Evolutionary conservation across 1,140 invertebrate genomes (phyloP).

Genomic region (Drosophila kikkawai): DNA sequence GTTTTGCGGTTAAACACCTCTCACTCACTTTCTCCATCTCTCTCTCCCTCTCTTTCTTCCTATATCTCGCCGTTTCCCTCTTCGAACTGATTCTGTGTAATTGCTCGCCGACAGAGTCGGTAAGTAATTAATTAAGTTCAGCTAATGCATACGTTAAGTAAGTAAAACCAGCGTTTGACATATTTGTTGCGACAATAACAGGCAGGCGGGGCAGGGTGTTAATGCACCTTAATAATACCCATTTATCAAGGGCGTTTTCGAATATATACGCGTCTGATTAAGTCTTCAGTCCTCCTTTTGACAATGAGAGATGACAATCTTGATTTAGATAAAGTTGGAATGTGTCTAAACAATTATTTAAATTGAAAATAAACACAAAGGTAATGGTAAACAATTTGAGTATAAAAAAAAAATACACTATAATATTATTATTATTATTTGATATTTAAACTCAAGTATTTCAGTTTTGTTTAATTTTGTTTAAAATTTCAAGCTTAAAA

Average conservation of each 20-base stretch:
- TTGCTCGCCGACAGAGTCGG: constrained; percentile 21
- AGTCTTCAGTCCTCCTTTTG: constrained; percentile 3
- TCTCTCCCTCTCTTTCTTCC: neutral
- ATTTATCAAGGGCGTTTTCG: constrained; percentile 37
- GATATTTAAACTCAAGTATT: too few relatives aligned
- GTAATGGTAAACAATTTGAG: neutral
- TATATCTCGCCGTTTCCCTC: neutral
- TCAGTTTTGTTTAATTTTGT: too few relatives aligned
- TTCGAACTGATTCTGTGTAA: constrained; percentile 24
- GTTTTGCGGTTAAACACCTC: constrained; percentile 29
- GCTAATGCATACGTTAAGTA: constrained; percentile 41
- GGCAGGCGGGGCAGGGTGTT: constrained; percentile 9
- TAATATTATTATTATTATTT: too few relatives aligned
- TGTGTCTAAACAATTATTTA: constrained; percentile 1
- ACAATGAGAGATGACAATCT: constrained; percentile 27
- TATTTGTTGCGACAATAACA: constrained; percentile 52
- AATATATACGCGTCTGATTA: constrained; percentile 17
- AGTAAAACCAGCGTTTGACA: constrained; percentile 39
- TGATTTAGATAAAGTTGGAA: neutral
- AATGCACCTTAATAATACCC: constrained; percentile 37
- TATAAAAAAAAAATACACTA: neutral
- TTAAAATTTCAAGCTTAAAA: too few relatives aligned
- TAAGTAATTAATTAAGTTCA: constrained; percentile 50
- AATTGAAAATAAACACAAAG: neutral
- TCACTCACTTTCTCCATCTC: neutral